Percentiles rank a stretch among this genome's conserved stretches.
phyloP scores from a whole-genome alignment of 2,888 invertebrate genomes.

The Urechis unicinctus region DNA sequence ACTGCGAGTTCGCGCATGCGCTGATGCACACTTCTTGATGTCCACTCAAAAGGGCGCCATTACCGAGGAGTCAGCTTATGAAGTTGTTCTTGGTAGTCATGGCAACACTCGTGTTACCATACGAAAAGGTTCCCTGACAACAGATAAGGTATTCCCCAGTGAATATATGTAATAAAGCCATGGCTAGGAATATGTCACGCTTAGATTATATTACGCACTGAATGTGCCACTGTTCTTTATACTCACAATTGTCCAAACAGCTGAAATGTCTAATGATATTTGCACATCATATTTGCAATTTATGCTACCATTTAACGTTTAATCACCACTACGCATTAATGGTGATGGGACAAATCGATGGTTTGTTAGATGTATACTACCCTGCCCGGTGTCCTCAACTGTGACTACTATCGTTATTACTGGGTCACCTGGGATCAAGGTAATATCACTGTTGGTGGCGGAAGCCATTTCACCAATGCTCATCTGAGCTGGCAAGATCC shows the following conservation, averaged over 20 bases:
- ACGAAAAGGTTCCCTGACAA: not conserved
- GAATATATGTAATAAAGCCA: too few relatives aligned
- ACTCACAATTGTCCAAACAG: too few relatives aligned
- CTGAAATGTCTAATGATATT: too few relatives aligned
- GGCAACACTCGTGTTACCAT: not conserved
- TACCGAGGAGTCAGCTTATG: not conserved
- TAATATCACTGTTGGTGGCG: not conserved
- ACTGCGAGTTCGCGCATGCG: not conserved
- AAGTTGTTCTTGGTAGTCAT: not conserved
- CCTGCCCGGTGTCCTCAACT: not conserved
- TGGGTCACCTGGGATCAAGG: not conserved
- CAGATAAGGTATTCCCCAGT: not conserved
- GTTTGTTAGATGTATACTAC: not conserved
- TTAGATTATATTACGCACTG: too few relatives aligned
- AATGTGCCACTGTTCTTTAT: too few relatives aligned
- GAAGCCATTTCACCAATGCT: not conserved
- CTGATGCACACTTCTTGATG: not conserved
- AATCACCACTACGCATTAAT: too few relatives aligned
- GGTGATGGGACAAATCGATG: too few relatives aligned
- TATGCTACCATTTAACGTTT: too few relatives aligned
- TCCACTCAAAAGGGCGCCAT: not conserved
- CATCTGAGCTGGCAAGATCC: not conserved
- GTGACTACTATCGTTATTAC: not conserved
- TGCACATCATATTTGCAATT: too few relatives aligned
- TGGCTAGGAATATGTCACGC: too few relatives aligned